Conservation (phyloP, 2,113 vertebrate genomes). For the Patagioenas fasciata region DNA sequence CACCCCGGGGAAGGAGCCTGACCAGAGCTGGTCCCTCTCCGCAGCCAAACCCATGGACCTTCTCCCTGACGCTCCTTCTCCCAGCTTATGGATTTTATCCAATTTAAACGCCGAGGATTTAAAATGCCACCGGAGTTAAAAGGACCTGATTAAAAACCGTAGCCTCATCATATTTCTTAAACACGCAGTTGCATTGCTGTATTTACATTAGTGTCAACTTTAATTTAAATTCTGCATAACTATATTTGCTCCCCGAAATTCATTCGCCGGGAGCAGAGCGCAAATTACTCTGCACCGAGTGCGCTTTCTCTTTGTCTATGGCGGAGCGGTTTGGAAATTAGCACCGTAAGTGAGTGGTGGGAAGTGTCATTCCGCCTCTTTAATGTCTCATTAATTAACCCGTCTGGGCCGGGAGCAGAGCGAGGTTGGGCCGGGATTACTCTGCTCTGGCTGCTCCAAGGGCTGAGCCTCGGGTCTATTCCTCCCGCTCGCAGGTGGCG, state of each 20-base stretch:
- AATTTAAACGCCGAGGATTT: slow-evolving; percentile 77
- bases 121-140: slow-evolving; percentile 76
- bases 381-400: slow-evolving; percentile 79
- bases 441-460: background rate
- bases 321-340: slow-evolving; percentile 78
- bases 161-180: slow-evolving; percentile 79
- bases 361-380: slow-evolving; percentile 76
- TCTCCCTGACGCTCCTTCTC: background rate
- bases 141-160: slow-evolving; percentile 79
- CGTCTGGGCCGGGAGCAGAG: too few relatives aligned
- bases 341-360: slow-evolving; percentile 70
- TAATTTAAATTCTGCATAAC: slow-evolving; percentile 83
- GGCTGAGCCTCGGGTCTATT: rapidly evolving
- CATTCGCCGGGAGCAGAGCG: slow-evolving; percentile 64
- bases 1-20: background rate
- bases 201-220: slow-evolving; percentile 82
- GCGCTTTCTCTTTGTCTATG: slow-evolving; percentile 76
- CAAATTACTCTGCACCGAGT: slow-evolving; percentile 76
- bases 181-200: slow-evolving; percentile 72
- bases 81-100: slow-evolving; percentile 66
- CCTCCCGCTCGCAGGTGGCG: background rate
- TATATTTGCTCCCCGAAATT: slow-evolving; percentile 80
- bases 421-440: too few relatives aligned
- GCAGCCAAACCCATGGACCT: rapidly evolving
- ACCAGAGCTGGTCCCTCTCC: background rate